Base-by-base conservation (phyloP, 1,140 invertebrate genomes). In the Teleopsis dalmanni region DNA sequence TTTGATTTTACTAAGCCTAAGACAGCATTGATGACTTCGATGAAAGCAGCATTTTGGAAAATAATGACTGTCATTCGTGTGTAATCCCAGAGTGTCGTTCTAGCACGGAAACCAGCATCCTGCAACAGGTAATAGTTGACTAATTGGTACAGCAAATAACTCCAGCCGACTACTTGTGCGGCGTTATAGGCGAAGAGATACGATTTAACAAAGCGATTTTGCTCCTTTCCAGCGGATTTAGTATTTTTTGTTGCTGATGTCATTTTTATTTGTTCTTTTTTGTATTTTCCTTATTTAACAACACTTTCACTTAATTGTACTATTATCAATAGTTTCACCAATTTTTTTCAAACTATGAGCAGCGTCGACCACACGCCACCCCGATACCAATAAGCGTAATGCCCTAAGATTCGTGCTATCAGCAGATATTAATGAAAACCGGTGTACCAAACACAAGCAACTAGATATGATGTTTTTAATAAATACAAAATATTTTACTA, bases 1-100 rank as follows among this genome's bases (percentile, higher is more conserved):
- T 84, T 89, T 0, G 92, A 95, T 47, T 81, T 79, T 0, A 97
- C 91, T 19, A 96, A 67, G 7, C 90, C 84, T 19, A 83, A 63
- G 1, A 78, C 72, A 25, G 89, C 82, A 72, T 97, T 90, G 1
- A 95, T 36, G 51, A 96, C 79, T 81, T 95, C 91, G 46, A 95
- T 73, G 49, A 91, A 64, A 47, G 91, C 92, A 50, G 85, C 88
- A 74, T 91, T 92, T 76, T 96, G 93, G 58, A 93, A 94, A 53
- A 94, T 78, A 34, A 88, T 79, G 2, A 95, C 74, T 9, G 80
- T 75, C 50, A 76, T 71, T 57, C 81, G 79, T 1, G 86, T 78
- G 55, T 74, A 77, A 9, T 80, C 71, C 83, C 87, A 92, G 43
- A 88, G 75, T 42, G 75, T 71, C 60, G 55, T 58, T 51, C 57